Evolutionary conservation across 2,113 vertebrate species (phyloP), one percentile per base, ranked within the genome.

Genomic region (Xiphorhynchus elegans): DNA sequence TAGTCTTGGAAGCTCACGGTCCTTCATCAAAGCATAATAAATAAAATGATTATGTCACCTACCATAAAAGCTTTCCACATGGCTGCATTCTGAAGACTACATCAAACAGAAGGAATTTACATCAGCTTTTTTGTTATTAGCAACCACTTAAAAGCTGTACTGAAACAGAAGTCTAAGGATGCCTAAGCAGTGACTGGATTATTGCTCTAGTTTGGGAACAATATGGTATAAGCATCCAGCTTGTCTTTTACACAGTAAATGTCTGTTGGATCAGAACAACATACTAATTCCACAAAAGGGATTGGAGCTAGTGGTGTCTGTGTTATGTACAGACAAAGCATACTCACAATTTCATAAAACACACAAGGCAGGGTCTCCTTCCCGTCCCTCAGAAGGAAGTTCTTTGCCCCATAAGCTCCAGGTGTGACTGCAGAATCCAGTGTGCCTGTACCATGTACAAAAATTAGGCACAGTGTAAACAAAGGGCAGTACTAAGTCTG

Each of bases 261-360:
- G 42, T n/a, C 44, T 87, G 21, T 35, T 69, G 68, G 40, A 26
- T 75, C 53, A 84, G 42, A 91, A 40, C 35, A 58, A 46, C 8
- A 3, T 18, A 33, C 56, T 56, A 80, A 15, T 52, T 87, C 84
- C 49, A 55, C 21, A 40, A 23, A 74, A 83, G 74, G 17, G 21
- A 62, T 14, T 33, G 21, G 9, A 85, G 33, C 7, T 19, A 39
- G 10, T 7, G 67, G 18, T 79, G 84, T 11, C 39, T 39, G 20
- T 68, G 33, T 80, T 62, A 47, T 11, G 26, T 39, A 17, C 2
- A 7, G 29, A 70, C 11, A 68, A 2, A 63, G 37, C 94, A 80
- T 93, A 99, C 99, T 99, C 95, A 99, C 99, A 49, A 98, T 99
- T 98, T 99, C 99, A 88, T 98, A 99, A 97, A 99, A 99, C 56